phyloP scores from a whole-genome alignment of 1,140 invertebrate species.

The Oreohelix idahoensis region DNA sequence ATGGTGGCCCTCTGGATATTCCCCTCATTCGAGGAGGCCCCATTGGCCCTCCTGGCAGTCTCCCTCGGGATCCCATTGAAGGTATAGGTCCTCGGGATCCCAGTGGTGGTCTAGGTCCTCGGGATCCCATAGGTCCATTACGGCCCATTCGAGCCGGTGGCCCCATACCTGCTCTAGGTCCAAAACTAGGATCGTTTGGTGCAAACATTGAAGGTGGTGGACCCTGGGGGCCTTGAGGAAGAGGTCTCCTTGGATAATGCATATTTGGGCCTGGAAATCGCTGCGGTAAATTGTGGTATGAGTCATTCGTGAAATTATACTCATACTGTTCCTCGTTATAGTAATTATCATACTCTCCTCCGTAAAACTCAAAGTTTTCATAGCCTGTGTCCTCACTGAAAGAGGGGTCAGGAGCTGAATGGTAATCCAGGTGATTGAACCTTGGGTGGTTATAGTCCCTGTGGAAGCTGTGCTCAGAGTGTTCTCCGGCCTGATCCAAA shows the following conservation, averaged over 20 bases:
- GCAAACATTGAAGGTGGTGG: conserved; percentile 43
- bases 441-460: background rate
- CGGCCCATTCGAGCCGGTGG: conserved; percentile 30
- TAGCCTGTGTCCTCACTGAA: conserved; percentile 25
- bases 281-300: conserved; percentile 1
- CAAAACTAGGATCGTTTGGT: conserved; percentile 28
- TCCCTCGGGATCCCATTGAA: background rate
- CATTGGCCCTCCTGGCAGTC: background rate
- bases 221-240: conserved; percentile 30
- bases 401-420: background rate
- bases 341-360: conserved; percentile 14
- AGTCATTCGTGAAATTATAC: conserved; percentile 20
- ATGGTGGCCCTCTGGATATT: background rate
- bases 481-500: background rate
- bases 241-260: conserved; percentile 20
- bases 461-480: background rate
- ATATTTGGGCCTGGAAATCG: conserved; percentile 4
- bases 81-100: conserved; percentile 29
- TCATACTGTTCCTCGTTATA: conserved; percentile 14
- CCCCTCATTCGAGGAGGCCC: conserved; percentile 23
- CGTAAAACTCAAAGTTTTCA: conserved; percentile 16
- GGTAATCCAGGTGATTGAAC: background rate
- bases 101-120: conserved; percentile 27
- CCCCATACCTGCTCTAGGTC: conserved; percentile 31
- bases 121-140: conserved; percentile 39